Percentiles rank a stretch among this genome's conserved stretches.
These are phyloP conservation scores for Dryocosmus kuriphilus DNA, from an alignment of 2,888 invertebrate species.

Conservation along the genomic window DNA sequence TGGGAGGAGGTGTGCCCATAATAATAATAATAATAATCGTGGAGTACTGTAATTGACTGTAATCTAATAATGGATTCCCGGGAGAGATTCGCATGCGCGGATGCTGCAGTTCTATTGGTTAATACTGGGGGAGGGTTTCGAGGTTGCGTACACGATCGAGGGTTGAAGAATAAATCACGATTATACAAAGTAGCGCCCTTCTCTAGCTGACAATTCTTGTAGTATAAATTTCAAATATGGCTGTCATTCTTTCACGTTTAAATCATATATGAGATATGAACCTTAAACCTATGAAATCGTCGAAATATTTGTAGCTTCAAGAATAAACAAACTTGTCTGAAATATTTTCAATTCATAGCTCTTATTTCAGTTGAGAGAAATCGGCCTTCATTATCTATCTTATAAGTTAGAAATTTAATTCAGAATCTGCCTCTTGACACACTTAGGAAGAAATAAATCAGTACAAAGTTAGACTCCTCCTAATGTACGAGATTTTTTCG, in stretches of 20 bases:
- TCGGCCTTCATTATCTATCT: neutral
- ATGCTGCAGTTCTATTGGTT: conserved; percentile 75
- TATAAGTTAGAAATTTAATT: conserved; percentile 4
- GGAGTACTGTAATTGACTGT: conserved; percentile 44
- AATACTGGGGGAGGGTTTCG: conserved; percentile 63
- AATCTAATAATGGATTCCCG: conserved; percentile 62
- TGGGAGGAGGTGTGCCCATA: too few species aligned
- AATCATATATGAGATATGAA: too few species aligned
- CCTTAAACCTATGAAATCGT: neutral
- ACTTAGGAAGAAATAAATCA: neutral
- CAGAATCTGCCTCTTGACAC: conserved; percentile 17
- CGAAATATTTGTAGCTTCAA: neutral
- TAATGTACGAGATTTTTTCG: neutral
- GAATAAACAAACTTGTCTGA: too few species aligned
- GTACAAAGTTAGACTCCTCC: neutral
- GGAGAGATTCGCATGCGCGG: conserved; percentile 72
- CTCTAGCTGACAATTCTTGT: neutral
- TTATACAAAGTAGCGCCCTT: conserved; percentile 15
- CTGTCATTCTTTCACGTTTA: neutral
- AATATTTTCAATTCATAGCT: neutral
- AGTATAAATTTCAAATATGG: neutral
- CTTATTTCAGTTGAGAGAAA: neutral
- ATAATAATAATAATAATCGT: too few species aligned
- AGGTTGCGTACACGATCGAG: conserved; percentile 70
- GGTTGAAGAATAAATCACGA: conserved; percentile 46